Conservation (phyloP, 2,888 invertebrate genomes). For the Acronicta alni region DNA sequence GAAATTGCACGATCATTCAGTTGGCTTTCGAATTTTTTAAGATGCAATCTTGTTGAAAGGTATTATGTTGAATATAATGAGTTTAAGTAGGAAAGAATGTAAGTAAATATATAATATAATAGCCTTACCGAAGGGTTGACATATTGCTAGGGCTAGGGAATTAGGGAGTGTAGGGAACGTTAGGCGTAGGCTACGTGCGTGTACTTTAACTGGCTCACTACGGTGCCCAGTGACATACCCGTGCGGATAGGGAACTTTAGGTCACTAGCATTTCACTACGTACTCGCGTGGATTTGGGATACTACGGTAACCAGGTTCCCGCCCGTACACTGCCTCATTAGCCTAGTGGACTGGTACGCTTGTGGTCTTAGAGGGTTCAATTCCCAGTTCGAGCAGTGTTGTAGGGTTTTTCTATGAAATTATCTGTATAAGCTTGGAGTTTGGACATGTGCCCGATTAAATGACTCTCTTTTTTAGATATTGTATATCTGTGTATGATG, state of each 20-base stretch:
- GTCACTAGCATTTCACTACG: background rate
- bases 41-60: constrained; percentile 1
- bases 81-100: background rate
- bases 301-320: background rate
- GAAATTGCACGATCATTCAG: constrained; percentile 31
- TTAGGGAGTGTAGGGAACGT: background rate
- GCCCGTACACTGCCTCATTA: background rate
- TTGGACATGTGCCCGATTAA: too few species aligned
- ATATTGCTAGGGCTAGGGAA: background rate
- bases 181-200: background rate
- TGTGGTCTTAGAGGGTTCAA: too few species aligned
- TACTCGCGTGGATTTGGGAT: background rate
- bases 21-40: constrained; percentile 40
- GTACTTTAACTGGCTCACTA: background rate
- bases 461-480: too few species aligned
- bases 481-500: too few species aligned
- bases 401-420: too few species aligned
- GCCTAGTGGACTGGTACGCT: too few species aligned
- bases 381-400: too few species aligned
- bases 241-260: background rate
- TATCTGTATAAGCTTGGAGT: too few species aligned
- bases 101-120: too few species aligned
- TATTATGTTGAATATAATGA: background rate
- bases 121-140: background rate
- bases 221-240: background rate